Percentiles rank a stretch among this genome's conserved stretches.
Evolutionary conservation across 2,797 vertebrate genomes (phyloP).

Genomic region (Dermochelys coriacea): DNA sequence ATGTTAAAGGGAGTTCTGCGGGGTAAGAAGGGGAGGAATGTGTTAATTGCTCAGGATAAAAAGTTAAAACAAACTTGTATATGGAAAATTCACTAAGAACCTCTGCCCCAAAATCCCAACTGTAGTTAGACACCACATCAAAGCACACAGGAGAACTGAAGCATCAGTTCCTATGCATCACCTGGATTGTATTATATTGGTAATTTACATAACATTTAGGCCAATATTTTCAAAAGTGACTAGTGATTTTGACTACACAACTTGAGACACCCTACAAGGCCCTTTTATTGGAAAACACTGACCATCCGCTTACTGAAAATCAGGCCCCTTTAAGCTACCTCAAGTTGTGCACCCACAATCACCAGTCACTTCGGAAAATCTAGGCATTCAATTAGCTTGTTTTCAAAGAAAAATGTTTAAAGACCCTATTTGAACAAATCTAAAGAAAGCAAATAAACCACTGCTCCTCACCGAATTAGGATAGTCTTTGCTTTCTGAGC

Average conservation of each 20-base stretch:
- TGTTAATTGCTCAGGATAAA: background rate
- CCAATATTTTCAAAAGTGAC: background rate
- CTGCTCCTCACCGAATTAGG: fast-evolving
- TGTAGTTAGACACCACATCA: background rate
- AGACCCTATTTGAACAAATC: background rate
- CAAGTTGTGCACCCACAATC: background rate
- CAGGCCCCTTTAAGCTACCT: background rate
- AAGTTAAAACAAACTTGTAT: background rate
- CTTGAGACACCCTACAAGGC: background rate
- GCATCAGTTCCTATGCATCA: background rate
- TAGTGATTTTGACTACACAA: background rate
- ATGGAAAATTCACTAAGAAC: background rate
- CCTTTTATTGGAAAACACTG: background rate
- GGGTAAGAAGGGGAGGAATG: background rate
- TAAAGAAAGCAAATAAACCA: background rate
- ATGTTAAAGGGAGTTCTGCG: background rate
- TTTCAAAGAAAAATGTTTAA: background rate
- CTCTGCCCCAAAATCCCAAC: background rate
- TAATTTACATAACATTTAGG: background rate
- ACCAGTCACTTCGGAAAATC: background rate
- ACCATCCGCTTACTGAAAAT: background rate
- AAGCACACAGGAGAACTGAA: background rate
- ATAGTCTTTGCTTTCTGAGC: background rate
- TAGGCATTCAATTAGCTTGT: background rate
- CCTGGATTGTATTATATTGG: background rate